Base-by-base conservation (phyloP, 1,140 invertebrate genomes). In the Drosophila azteca region DNA sequence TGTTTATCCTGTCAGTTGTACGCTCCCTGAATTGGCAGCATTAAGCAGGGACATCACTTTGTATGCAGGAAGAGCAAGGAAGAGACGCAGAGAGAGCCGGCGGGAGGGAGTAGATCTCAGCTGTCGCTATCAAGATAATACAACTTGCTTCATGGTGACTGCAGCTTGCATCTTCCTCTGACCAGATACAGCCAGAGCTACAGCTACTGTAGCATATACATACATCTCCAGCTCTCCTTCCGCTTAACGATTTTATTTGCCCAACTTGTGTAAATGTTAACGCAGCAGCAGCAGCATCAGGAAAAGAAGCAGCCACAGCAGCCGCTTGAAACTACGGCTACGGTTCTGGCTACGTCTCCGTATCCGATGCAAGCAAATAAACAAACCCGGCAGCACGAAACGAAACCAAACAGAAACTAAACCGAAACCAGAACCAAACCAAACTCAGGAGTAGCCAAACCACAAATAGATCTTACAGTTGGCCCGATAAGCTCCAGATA, bases 1-100 rank as follows among this genome's bases (percentile, higher is more conserved):
- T 87, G 82, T 87, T 87, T 88, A 87, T 87, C 82, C 52, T 88
- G 82, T 87, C 83, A 87, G 57, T 76, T 61, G 73, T 76, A 76
- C 43, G 48, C 52, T 76, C 39, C 51, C 72, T 63, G 83, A 85
- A 87, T 87, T 87, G 83, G 83, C 82, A 87, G 79, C 71, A 82
- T 82, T 88, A 88, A 87, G 75, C 72, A 78, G 59, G 11, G 3
- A 39, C 35, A 39, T 39, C 35, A 39, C 35, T 39, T 39, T 39
- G 35, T 39, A 39, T 39, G 35, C 35, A 39, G 11, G 35, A 9
- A 35, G 3, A 35, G 31, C 75, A 51, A 60, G 43, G 41, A 39
- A 17, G 22, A 8, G 35, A n/a, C 3, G 7, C 8, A 46, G 46
- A 17, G 22, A 8, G 35, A n/a, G 7, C 13, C 8, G n/a, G n/a